A percentile compares a stretch with the other conserved stretches of the same genome.
phyloP scores from a whole-genome alignment of 2,888 invertebrate genomes.

The Epinotia demarniana region DNA sequence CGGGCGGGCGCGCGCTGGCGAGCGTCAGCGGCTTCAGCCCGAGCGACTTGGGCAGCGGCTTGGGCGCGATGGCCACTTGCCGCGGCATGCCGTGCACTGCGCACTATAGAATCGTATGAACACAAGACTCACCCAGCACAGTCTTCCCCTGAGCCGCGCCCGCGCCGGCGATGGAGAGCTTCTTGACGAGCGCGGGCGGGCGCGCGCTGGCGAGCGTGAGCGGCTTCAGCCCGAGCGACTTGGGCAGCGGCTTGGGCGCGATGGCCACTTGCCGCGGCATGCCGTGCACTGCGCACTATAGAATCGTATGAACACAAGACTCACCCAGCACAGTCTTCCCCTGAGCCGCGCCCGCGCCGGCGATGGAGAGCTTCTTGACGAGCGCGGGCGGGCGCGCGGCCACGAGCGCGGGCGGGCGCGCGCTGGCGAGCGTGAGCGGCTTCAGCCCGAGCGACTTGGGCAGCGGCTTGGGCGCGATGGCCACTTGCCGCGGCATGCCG shows the following conservation, averaged over 20 bases:
- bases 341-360: conserved; percentile 57
- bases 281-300: conserved; percentile 43
- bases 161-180: conserved; percentile 60
- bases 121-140: conserved; percentile 48
- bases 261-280: conserved; percentile 78
- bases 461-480: conserved; percentile 81
- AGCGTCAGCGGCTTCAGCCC: conserved; percentile 51
- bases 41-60: conserved; percentile 65
- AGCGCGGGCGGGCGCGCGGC: conserved; percentile 53
- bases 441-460: conserved; percentile 59
- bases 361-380: conserved; percentile 64
- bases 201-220: conserved; percentile 46
- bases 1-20: conserved; percentile 49
- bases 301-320: too few relatives aligned
- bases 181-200: conserved; percentile 59
- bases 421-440: conserved; percentile 34
- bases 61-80: conserved; percentile 83
- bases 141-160: conserved; percentile 60
- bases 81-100: conserved; percentile 58
- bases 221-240: conserved; percentile 58
- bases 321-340: conserved; percentile 57
- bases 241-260: conserved; percentile 76
- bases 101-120: too few relatives aligned
- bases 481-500: conserved; percentile 70
- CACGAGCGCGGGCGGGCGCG: conserved; percentile 48